A percentile compares a stretch with the other conserved stretches of the same genome.
phyloP scores from a whole-genome alignment of 2,888 invertebrate species.

The Aphidius colemani region DNA sequence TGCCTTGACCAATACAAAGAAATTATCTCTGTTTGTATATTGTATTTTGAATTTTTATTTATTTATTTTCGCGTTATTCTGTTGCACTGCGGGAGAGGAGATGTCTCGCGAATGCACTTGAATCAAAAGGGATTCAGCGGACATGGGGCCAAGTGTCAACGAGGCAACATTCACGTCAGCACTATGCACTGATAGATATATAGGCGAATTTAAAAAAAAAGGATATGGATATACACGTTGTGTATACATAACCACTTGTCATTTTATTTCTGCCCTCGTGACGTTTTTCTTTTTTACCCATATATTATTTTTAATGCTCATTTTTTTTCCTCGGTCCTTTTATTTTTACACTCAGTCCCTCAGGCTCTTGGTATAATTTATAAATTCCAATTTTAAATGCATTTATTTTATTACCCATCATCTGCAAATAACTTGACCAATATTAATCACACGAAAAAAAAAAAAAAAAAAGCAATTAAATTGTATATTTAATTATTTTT shows the following conservation, averaged over 20 bases:
- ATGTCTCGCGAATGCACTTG: slow-evolving; percentile 47
- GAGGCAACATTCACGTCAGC: slow-evolving; percentile 44
- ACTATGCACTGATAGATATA: slow-evolving; percentile 16
- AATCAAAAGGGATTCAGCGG: slow-evolving; percentile 54
- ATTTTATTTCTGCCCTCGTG: slow-evolving; percentile 22
- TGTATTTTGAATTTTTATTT: not conserved
- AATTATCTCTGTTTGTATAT: slow-evolving; percentile 25
- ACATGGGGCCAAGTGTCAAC: slow-evolving; percentile 56
- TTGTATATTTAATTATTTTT: too few relatives aligned
- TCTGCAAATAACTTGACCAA: too few relatives aligned
- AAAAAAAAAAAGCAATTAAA: too few relatives aligned
- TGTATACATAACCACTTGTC: too few relatives aligned
- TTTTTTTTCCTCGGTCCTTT: too few relatives aligned
- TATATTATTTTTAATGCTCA: too few relatives aligned
- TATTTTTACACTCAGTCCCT: too few relatives aligned
- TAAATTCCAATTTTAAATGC: too few relatives aligned
- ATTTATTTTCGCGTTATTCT: slow-evolving; percentile 40
- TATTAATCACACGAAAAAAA: too few relatives aligned
- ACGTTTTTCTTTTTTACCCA: not conserved
- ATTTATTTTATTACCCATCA: too few relatives aligned
- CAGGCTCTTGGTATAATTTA: too few relatives aligned
- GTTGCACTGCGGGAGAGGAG: slow-evolving; percentile 49
- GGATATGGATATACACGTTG: not conserved
- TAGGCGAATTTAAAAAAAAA: slow-evolving; percentile 18
- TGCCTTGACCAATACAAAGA: slow-evolving; percentile 12